phyloP scores from a whole-genome alignment of 2,113 vertebrate species.

The Chamaetylas fuelleborni region DNA sequence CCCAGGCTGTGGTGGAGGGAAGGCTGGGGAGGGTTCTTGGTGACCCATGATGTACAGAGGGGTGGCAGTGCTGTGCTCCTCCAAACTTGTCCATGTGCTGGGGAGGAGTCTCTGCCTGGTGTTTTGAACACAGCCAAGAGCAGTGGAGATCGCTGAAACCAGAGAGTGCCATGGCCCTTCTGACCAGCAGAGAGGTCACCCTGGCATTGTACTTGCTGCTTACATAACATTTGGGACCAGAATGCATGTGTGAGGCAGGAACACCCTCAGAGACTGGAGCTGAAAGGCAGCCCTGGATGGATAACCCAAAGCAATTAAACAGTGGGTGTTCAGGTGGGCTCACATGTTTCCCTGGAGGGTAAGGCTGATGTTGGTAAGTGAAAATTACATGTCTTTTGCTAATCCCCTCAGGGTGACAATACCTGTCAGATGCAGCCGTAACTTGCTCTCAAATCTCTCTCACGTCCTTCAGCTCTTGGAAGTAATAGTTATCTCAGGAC shows the following conservation, averaged over 20 bases:
- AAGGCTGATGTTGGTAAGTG: conserved; percentile 18
- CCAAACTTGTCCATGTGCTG: neutral
- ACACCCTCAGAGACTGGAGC: neutral
- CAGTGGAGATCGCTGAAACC: neutral
- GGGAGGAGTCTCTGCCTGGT: neutral
- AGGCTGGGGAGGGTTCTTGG: fast-evolving
- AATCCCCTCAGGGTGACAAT: neutral
- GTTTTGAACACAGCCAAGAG: neutral
- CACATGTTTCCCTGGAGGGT: neutral
- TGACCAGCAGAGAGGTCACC: neutral
- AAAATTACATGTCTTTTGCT: conserved; percentile 51
- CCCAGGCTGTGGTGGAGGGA: neutral
- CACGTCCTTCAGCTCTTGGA: neutral
- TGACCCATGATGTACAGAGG: neutral
- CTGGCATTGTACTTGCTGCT: neutral
- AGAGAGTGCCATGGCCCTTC: neutral
- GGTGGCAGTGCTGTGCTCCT: neutral
- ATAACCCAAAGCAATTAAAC: neutral
- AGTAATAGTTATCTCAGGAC: neutral
- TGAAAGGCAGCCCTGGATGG: neutral
- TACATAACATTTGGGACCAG: neutral
- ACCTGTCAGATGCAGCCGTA: neutral
- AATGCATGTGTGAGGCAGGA: neutral
- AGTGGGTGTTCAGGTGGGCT: neutral
- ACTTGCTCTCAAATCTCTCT: neutral